Conservation (phyloP, 2,113 vertebrate genomes). For the Caretta caretta region DNA sequence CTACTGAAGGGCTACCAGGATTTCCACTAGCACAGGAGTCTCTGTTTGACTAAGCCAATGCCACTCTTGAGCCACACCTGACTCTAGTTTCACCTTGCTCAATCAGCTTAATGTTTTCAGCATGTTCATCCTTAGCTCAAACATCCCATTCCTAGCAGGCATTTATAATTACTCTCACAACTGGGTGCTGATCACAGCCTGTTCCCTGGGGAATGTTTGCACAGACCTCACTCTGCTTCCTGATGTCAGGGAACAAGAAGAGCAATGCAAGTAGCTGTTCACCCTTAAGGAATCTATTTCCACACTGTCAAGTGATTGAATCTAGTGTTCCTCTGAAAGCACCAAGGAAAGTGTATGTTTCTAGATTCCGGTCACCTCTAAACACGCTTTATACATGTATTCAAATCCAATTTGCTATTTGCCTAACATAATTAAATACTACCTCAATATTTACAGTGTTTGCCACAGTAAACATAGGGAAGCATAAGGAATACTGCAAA, state of each 20-base stretch:
- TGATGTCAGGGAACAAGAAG: neutral
- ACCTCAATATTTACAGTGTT: neutral
- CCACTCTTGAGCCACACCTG: neutral
- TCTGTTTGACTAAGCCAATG: neutral
- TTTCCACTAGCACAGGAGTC: neutral
- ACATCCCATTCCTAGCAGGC: neutral
- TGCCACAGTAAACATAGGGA: neutral
- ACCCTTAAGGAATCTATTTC: constrained; percentile 17
- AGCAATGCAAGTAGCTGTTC: neutral
- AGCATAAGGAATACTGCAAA: neutral
- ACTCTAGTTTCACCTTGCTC: neutral
- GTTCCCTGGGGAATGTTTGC: neutral
- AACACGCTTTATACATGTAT: constrained; percentile 5
- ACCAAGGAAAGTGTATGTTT: constrained; percentile 52
- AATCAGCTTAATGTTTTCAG: neutral
- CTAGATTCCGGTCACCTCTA: constrained; percentile 23
- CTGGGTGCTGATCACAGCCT: neutral
- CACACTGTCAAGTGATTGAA: neutral
- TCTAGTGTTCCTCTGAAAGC: constrained; percentile 44
- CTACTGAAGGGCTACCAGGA: neutral
- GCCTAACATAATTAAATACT: neutral
- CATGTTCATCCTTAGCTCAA: neutral
- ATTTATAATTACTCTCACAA: neutral
- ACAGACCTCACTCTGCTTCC: neutral
- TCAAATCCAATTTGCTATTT: constrained; percentile 15